These are phyloP conservation scores for Lacanobia oleracea DNA, from an alignment of 2,888 invertebrate genomes.

Conservation along the genomic window DNA sequence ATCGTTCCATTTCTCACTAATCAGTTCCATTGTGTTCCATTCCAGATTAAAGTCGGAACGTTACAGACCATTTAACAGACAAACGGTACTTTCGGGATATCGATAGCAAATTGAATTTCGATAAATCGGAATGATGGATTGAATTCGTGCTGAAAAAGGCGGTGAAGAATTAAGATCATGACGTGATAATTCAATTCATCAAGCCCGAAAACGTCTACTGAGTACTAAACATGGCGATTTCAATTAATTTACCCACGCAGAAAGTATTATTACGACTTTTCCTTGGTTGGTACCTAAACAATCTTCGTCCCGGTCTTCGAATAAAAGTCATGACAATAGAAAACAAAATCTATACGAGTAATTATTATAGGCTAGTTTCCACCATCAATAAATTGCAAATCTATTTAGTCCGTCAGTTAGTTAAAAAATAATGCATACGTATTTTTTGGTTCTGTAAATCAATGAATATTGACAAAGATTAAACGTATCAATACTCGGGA, in stretches of 20 bases:
- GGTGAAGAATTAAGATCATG: constrained; percentile 33
- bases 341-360: too few relatives aligned
- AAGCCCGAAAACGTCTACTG: constrained; percentile 3
- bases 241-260: background rate
- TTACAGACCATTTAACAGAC: constrained; percentile 36
- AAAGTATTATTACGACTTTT: background rate
- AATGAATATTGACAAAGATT: too few relatives aligned
- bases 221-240: background rate
- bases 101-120: constrained; percentile 51
- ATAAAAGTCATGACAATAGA: background rate
- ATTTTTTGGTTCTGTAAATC: too few relatives aligned
- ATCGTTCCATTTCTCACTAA: constrained; percentile 8
- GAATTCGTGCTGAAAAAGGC: constrained; percentile 23
- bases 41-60: constrained; percentile 21
- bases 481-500: too few relatives aligned
- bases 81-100: constrained; percentile 33
- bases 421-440: too few relatives aligned
- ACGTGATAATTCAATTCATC: constrained; percentile 30
- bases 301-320: too few relatives aligned
- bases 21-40: constrained; percentile 8
- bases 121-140: constrained; percentile 60
- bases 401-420: too few relatives aligned
- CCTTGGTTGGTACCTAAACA: too few relatives aligned
- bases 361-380: too few relatives aligned
- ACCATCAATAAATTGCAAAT: too few relatives aligned